Percentiles rank a stretch among this genome's conserved stretches.
Conservation (phyloP, 2,113 vertebrate genomes). For the Erinaceus europaeus region DNA sequence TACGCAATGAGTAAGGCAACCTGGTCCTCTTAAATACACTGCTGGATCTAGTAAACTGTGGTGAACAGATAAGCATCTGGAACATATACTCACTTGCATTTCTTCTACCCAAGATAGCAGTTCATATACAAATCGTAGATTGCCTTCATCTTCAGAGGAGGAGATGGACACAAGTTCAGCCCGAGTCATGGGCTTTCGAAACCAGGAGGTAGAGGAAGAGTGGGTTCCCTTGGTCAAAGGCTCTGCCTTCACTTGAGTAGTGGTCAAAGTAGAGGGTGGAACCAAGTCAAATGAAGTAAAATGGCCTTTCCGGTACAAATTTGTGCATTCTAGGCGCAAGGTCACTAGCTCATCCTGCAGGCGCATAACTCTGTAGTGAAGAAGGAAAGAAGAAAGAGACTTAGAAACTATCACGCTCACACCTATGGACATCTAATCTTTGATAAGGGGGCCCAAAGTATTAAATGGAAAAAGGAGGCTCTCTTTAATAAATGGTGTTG, state of each 20-base stretch:
- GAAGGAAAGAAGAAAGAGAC: neutral
- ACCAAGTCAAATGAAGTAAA: constrained; percentile 86
- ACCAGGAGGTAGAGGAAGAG: constrained; percentile 86
- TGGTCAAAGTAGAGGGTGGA: constrained; percentile 78
- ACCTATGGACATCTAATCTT: no score
- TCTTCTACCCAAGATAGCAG: constrained; percentile 98
- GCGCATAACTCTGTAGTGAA: constrained; percentile 85
- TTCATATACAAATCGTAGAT: constrained; percentile 96
- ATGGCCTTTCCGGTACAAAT: constrained; percentile 94
- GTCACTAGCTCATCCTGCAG: constrained; percentile 97
- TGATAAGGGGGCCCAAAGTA: no score
- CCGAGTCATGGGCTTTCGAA: constrained; percentile 92
- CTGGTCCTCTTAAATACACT: neutral
- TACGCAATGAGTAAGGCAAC: neutral
- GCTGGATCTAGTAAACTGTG: neutral
- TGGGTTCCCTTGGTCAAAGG: constrained; percentile 84
- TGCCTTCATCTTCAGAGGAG: constrained; percentile 96
- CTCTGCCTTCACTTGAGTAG: constrained; percentile 76
- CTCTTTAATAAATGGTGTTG: no score
- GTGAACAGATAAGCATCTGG: neutral
- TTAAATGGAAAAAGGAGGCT: no score
- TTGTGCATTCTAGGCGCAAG: constrained; percentile 92
- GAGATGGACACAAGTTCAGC: constrained; percentile 94
- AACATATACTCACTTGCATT: constrained; percentile 87
- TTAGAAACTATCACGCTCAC: constrained; percentile 18